Base-by-base conservation (phyloP, 2,888 invertebrate genomes). In the Cephonodes hylas region DNA sequence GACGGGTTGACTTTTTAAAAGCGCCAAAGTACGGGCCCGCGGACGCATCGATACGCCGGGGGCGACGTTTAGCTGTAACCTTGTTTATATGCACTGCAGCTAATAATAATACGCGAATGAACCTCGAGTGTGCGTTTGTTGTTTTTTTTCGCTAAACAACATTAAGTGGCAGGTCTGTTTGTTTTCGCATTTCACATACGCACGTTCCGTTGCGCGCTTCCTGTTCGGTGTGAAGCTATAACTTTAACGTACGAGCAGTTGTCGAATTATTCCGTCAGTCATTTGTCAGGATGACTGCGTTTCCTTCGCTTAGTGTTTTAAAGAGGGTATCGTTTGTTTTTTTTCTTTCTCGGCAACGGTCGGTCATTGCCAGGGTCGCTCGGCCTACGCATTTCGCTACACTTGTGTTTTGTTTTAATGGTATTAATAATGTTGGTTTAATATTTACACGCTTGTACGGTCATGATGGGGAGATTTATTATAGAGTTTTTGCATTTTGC, bases 1-100 rank as follows among this genome's bases (percentile, higher is more conserved):
- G 89, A 89, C 88, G 90, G 89, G 91, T 91, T 90, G 84, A 89
- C 89, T 90, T 91, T 91, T 91, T 84, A 86, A 90, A 89, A 88
- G 86, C 85, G 75, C 81, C 72, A 73, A 80, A 79, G 77, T 76
- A 72, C 65, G 68, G 81, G 81, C 77, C 81, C 84, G 83, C 80
- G 84, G 83, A 87, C 89, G 89, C 89, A 89, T 89, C 87, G 88
- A 89, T 89, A 89, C 80, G 87, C 83, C 85, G 80, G 78, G 84
- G 81, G 86, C 53, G 53, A 81, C 84, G 85, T 84, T 86, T 83
- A 84, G 82, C 80, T 81, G 81, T 85, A 88, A 88, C 88, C 88
- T 85, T 89, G 90, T 90, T 90, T 89, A 86, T 86, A 88, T 88
- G 87, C 88, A 86, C 84, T 86, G 86, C 83, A 83, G 85, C 90